Evolutionary conservation across 2,113 vertebrate species (phyloP), one percentile per base, ranked within the genome.

Genomic region (Bufo gargarizans): DNA sequence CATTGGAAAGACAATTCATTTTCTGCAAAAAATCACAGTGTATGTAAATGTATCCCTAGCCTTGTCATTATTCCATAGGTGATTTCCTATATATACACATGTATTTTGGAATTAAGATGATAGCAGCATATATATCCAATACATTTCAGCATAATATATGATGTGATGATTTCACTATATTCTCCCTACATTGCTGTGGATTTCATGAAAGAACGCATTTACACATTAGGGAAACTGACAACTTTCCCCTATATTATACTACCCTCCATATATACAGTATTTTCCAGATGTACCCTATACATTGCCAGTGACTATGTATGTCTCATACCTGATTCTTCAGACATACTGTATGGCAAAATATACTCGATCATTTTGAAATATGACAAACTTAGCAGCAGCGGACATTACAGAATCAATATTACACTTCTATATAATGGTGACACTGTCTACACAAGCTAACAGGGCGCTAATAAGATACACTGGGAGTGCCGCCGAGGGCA

Each of bases 331-430:
- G 4, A 45, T 43, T 33, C 10, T 12, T 13, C 10, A 69, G 13
- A 12, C 10, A 33, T 33, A 72, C 9, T 4, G 45, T 14, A 47
- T 33, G n/a, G 33, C 6, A 8, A 72, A 12, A 12, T 71, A 13
- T 45, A 72, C 33, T 45, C 13, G 3, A 74, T 74, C 43, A 47
- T 74, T 74, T 12, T 2, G 22, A 74, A 74, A 74, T 74, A 19
- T 80, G 47, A 81, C 3, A 43, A 43, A 69, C 69, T 22, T 45
- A 53, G 20, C 17, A 84, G 12, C 17, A n/a, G 3, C 0, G 17
- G 82, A 56, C 47, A 71, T 84, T 84, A 53, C 8, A 43, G 56
- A 19, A 85, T 76, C 22, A 76, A 85, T 85, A 59, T 55, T 59
- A 47, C 19, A 74, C 53, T 76, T 53, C 33, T 65, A 77, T 72